phyloP scores from a whole-genome alignment of 2,888 invertebrate species.

The Bellardia pandia region DNA sequence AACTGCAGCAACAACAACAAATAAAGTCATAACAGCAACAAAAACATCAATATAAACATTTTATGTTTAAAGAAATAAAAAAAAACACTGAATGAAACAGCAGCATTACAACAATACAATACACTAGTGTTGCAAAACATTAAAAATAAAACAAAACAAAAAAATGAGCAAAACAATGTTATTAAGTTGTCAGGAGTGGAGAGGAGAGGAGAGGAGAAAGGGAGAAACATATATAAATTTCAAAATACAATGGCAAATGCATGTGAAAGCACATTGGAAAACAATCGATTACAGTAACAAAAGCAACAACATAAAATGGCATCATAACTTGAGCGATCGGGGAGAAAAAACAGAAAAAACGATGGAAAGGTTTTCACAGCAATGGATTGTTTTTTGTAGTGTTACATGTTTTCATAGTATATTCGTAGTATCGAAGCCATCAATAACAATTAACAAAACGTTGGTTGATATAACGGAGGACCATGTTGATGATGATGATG shows the following conservation, averaged over 20 bases:
- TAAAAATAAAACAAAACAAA: conserved; percentile 33
- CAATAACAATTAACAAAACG: conserved; percentile 70
- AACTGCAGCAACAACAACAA: conserved; percentile 1
- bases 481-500: not conserved
- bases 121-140: conserved; percentile 54
- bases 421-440: conserved; percentile 44
- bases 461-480: conserved; percentile 31
- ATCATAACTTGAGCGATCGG: conserved; percentile 28
- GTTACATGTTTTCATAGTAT: not conserved
- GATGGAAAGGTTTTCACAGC: not conserved
- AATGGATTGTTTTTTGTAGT: not conserved
- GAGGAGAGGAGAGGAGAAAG: not conserved
- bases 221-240: not conserved
- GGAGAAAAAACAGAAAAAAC: not conserved
- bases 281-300: conserved; percentile 54
- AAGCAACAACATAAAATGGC: conserved; percentile 4
- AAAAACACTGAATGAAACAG: conserved; percentile 40
- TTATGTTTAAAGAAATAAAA: conserved; percentile 13
- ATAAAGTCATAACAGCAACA: not conserved
- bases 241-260: conserved; percentile 19
- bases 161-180: conserved; percentile 62
- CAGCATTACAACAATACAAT: conserved; percentile 62
- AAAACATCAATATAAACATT: conserved; percentile 14
- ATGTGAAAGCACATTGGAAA: conserved; percentile 54
- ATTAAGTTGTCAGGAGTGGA: not conserved